Base-by-base conservation (phyloP, 2,888 invertebrate genomes). In the Catocala sponsa region DNA sequence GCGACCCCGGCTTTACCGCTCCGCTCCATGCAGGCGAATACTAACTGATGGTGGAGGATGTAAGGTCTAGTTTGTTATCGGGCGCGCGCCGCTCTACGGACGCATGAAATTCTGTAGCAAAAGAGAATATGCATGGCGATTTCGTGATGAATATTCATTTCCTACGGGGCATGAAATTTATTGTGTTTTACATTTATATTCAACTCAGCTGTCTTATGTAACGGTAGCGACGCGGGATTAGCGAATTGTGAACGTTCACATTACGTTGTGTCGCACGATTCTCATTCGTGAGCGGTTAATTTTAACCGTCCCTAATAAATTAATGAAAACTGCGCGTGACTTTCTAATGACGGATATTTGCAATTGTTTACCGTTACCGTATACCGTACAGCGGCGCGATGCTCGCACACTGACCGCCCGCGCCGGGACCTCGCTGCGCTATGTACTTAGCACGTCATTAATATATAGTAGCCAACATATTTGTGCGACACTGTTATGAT, bases 81-180 rank as follows among this genome's bases (percentile, higher is more conserved):
- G 63, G 57, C 62, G 56, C 57, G 58, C 59, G 59, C 65, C 82
- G 74, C 85, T 73, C 78, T 90, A 93, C 83, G 86, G 91, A 85
- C 58, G 85, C 86, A 89, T 90, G 82, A 88, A 91, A 89, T 90
- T 88, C 82, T 88, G 89, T 88, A 90, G 91, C 89, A 86, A 90
- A 92, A 88, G 91, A 93, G 94, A 94, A 94, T 94, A 94, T 94
- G 94, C 92, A 93, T 94, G 92, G 94, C 94, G 92, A 94, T 94
- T 93, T 94, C 93, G 92, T 94, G 94, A 94, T 94, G 94, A 94
- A 94, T 94, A 94, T 94, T 94, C 94, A 94, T 94, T 94, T 94
- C 93, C 94, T 94, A 94, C 94, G 91, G 94, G 93, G 92, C 94
- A 94, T 94, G 94, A 94, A 94, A 94, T 94, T 94, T 94, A 94